A percentile compares a stretch with the other conserved stretches of the same genome.
These are phyloP conservation scores for Strigamia maritima DNA, from an alignment of 2,888 invertebrate species.

Conservation along the genomic window DNA sequence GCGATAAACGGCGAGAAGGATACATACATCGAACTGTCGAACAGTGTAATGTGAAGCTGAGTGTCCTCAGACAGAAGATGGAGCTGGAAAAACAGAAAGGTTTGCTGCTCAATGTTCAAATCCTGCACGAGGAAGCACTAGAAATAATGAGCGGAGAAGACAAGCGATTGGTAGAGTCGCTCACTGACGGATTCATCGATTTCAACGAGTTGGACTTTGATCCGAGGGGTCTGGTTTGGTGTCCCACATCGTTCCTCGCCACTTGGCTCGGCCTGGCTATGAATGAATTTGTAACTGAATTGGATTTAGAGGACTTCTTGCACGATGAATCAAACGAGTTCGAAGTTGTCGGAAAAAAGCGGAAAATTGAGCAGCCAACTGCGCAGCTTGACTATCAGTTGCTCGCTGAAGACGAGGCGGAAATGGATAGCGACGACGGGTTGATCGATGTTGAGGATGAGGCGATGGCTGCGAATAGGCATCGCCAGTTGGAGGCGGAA, in stretches of 20 bases:
- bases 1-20: not conserved
- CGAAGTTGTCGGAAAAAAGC: not conserved
- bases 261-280: conserved; percentile 32
- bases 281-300: conserved; percentile 3
- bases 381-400: not conserved
- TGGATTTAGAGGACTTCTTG: not conserved
- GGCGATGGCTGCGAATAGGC: not conserved
- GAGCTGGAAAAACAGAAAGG: not conserved
- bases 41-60: not conserved
- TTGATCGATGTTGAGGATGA: not conserved
- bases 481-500: conserved; percentile 40
- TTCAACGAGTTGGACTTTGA: not conserved
- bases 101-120: not conserved
- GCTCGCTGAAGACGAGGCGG: not conserved
- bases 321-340: conserved; percentile 21
- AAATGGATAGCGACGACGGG: not conserved
- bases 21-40: not conserved
- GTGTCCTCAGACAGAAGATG: not conserved
- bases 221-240: not conserved
- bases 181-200: not conserved
- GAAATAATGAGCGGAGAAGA: not conserved
- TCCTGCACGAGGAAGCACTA: conserved; percentile 8
- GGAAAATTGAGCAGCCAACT: not conserved
- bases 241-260: conserved; percentile 7
- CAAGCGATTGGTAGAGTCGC: not conserved